Percentiles rank a stretch among this genome's conserved stretches.
These are phyloP conservation scores for Pollachius pollachius DNA, from an alignment of 2,113 vertebrate genomes.

Conservation along the genomic window DNA sequence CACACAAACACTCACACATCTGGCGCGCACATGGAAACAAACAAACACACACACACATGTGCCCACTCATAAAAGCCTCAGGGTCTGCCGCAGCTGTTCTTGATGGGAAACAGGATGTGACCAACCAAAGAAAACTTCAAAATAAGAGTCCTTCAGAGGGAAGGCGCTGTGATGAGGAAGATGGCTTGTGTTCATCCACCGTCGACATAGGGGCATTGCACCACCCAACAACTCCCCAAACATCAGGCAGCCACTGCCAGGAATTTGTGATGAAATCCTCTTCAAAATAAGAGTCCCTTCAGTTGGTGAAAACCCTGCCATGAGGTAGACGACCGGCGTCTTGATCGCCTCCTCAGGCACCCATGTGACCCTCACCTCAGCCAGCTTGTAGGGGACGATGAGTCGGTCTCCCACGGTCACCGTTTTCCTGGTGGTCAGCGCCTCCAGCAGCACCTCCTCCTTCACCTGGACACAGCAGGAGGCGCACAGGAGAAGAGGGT, in stretches of 20 bases:
- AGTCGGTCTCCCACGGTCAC: conserved; percentile 89
- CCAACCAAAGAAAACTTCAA: no score
- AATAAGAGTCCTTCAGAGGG: conserved; percentile 8
- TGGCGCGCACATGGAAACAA: background rate
- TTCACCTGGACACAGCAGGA: conserved; percentile 75
- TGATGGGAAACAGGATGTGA: no score
- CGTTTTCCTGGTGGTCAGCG: conserved; percentile 85
- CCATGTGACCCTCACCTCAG: conserved; percentile 72
- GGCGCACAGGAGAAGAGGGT: background rate
- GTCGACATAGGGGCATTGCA: no score
- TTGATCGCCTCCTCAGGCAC: no score
- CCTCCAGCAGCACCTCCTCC: conserved; percentile 89
- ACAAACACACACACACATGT: conserved; percentile 24
- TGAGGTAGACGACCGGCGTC: no score
- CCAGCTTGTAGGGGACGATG: conserved; percentile 84
- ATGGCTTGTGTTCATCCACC: background rate
- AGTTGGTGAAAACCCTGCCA: no score
- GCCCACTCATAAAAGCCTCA: no score
- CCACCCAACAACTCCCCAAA: no score
- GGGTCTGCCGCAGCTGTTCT: no score
- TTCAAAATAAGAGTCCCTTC: no score
- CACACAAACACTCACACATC: background rate
- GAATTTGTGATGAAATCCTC: no score
- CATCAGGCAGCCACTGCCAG: no score
- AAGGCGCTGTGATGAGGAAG: background rate